Conservation (phyloP, 1,140 invertebrate genomes). For the Dinoponera quadriceps region DNA sequence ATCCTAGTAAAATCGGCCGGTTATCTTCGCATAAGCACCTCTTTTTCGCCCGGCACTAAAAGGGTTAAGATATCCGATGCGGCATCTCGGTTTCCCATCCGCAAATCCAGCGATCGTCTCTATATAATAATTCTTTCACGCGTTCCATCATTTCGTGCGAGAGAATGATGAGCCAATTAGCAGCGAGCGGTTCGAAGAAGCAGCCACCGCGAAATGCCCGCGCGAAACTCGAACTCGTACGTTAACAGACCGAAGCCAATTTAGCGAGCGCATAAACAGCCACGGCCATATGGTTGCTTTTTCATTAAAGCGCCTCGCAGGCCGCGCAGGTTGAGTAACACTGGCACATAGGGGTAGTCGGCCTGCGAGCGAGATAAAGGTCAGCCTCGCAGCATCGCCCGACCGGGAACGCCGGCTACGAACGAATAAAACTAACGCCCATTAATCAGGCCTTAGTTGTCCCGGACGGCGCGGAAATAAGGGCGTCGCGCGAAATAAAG, state of each 20-base stretch:
- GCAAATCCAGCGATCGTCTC: too few relatives aligned
- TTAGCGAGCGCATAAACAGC: conserved; percentile 31
- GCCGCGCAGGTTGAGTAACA: conserved; percentile 30
- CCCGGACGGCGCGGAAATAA: conserved; percentile 74
- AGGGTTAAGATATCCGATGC: too few relatives aligned
- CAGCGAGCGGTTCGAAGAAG: not conserved
- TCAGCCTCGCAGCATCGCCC: conserved; percentile 63
- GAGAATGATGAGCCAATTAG: conserved; percentile 31
- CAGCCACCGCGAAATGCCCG: conserved; percentile 34
- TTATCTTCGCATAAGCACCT: too few relatives aligned
- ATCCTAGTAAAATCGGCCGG: too few relatives aligned
- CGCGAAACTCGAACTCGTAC: not conserved
- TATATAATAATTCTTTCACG: too few relatives aligned
- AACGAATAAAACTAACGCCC: conserved; percentile 82
- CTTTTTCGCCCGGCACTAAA: too few relatives aligned
- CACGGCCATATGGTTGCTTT: conserved; percentile 8
- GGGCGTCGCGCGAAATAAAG: conserved; percentile 78
- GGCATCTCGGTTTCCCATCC: too few relatives aligned
- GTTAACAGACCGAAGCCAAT: conserved; percentile 18
- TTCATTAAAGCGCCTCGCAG: conserved; percentile 57
- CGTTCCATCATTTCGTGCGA: not conserved
- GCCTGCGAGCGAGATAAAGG: conserved; percentile 73
- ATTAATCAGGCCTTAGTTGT: conserved; percentile 82
- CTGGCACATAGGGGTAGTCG: conserved; percentile 27
- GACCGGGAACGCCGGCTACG: conserved; percentile 51